Base-by-base conservation (phyloP, 2,113 vertebrate species). In the Pterocles orientalis region DNA sequence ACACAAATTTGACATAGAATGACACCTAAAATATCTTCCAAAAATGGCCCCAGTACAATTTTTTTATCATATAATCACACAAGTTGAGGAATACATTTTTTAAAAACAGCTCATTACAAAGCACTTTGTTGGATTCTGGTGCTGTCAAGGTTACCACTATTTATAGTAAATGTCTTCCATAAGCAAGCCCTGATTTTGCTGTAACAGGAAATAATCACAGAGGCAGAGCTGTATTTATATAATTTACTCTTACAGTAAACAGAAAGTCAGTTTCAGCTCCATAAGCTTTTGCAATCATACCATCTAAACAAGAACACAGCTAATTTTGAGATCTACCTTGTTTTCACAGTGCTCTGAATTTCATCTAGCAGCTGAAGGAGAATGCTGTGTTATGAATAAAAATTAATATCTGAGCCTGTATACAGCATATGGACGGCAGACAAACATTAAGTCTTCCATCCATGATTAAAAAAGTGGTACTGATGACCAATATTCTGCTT, bases 121-220 rank as follows among this genome's bases (percentile, higher is more conserved):
- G 41, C 23, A 73, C 5, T 93, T 95, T 90, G 56, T 88, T 82
- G 65, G 75, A 75, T 76, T 69, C 45, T 45, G 9, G 3, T 87
- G 60, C 87, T 94, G 86, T 83, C 92, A 91, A 51, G 77, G 86
- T 71, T 75, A 92, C 39, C 50, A 79, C 26, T 70, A 88, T 77
- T 95, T 92, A 60, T 57, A 8, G 28, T 65, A 95, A 95, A 89
- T 82, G 66, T 25, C 15, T 97, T 90, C 72, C 56, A 90, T 36
- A 88, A 75, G 53, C 56, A 89, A 93, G 34, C 19, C 15, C 26
- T 61, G 51, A 51, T 89, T 94, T 70, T 93, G 12, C 71, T 90
- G 24, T 83, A 75, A 75, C 23, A 83, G 13, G 15, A 88, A 91
- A 58, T 65, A 80, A 68, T 81, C 68, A 72, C 39, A 34, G 62